Conservation (phyloP, 2,113 vertebrate genomes). For the Mirza zaza region DNA sequence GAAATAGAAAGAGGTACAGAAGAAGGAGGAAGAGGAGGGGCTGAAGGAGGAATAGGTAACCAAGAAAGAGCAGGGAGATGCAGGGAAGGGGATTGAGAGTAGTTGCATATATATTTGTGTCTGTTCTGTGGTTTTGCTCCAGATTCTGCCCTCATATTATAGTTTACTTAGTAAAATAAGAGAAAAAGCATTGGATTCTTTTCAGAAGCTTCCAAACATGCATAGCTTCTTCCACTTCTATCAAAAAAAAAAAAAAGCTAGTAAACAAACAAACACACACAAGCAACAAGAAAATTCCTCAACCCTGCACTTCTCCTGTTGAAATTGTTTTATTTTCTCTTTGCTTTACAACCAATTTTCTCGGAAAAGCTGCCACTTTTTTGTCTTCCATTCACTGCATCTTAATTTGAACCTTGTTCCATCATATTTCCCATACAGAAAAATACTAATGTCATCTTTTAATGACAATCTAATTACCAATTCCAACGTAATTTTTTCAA, state of each 20-base stretch:
- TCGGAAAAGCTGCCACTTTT: background rate
- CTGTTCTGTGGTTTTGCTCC: background rate
- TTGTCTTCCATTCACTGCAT: background rate
- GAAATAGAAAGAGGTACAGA: background rate
- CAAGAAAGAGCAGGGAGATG: background rate
- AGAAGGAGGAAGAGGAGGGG: accelerated
- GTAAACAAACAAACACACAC: background rate
- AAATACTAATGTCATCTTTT: background rate
- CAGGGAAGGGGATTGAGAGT: background rate
- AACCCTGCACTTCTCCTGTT: background rate
- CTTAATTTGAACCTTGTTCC: background rate
- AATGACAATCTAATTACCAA: background rate
- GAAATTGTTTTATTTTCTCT: background rate
- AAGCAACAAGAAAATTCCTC: background rate
- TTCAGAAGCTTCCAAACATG: background rate
- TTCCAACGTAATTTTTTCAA: background rate
- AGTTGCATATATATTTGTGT: background rate
- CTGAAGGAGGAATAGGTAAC: too few relatives aligned
- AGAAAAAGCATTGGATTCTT: background rate
- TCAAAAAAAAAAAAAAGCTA: background rate
- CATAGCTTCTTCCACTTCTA: background rate
- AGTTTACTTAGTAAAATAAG: background rate
- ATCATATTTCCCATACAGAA: background rate
- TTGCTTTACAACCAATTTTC: background rate
- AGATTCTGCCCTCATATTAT: background rate